These are phyloP conservation scores for Argopecten irradians DNA, from an alignment of 1,140 invertebrate genomes.

Conservation along the genomic window DNA sequence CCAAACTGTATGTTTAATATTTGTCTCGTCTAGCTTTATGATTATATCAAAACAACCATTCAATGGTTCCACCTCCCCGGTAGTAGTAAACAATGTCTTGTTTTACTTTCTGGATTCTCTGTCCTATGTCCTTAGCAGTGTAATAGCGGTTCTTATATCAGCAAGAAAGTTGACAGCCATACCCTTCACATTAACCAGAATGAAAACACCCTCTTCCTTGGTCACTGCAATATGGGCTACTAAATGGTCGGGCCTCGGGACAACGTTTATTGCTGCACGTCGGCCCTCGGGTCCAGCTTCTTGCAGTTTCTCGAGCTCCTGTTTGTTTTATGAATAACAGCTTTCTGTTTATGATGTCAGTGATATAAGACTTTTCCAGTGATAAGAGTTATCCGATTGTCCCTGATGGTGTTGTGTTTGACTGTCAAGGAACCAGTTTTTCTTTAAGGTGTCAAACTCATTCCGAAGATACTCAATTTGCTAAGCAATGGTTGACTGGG, in stretches of 20 bases:
- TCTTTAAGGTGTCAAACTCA: too few relatives aligned
- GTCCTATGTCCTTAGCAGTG: too few relatives aligned
- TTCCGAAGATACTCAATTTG: neutral
- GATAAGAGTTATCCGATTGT: neutral
- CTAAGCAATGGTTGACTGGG: too few relatives aligned
- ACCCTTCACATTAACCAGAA: too few relatives aligned
- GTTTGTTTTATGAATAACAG: neutral
- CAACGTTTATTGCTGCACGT: neutral
- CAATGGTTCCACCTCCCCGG: neutral
- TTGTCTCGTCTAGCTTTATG: neutral
- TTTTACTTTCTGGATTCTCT: too few relatives aligned
- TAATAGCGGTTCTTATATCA: too few relatives aligned
- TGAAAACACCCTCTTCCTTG: too few relatives aligned
- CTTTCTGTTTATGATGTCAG: neutral
- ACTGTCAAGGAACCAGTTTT: too few relatives aligned
- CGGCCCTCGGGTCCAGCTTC: neutral
- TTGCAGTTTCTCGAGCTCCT: neutral
- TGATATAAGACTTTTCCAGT: neutral
- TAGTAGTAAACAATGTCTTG: neutral
- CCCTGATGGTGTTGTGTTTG: neutral
- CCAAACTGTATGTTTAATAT: neutral
- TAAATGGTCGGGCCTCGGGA: neutral
- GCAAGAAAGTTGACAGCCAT: too few relatives aligned
- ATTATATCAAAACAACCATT: neutral
- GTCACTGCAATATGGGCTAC: neutral